Base-by-base conservation (phyloP, 1,140 invertebrate species). In the Trigoniulus corallinus region DNA sequence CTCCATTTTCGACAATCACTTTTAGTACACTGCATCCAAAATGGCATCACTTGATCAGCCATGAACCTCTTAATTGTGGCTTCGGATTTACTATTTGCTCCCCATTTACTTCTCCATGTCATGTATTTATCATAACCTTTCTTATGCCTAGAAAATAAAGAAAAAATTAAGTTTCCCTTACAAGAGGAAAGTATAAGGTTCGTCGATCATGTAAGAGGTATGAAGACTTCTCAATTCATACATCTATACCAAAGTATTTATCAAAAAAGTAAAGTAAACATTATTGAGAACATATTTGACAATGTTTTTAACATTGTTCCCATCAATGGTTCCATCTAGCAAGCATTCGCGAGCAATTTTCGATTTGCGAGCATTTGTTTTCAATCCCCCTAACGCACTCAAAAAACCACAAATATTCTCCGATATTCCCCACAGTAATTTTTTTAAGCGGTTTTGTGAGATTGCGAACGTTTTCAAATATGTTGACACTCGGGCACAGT, bases 81-180 rank as follows among this genome's bases (percentile, higher is more conserved):
- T 29, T 69, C 65, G 15, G 58, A 56, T 47, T 55, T 54, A 1
- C 60, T 60, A 50, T 65, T 59, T 1, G 55, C 49, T 18, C 59
- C 57, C 67, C 67, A 71, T 3, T 59, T 40, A 45, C 59, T 51
- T 54, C 63, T 66, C 69, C 69, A 71, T 4, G 56, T 47, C 13
- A 48, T 55, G 48, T 60, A 68, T 1, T 47, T 53, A 1, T 55
- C 51, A 53, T 68, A 64, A 2, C 68, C 65, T 47, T 53, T 54
- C 55, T 67, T 66, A 45, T 62, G 57, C 53, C 64, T 66, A 55
- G 1, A 48, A 27, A 7, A 49, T 24, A 23, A 46, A 45, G 1
- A 18, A 48, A 34, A 26, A 15, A 29, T 23, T 7, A 44, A 20
- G 7, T 44, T 44, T n/a, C n/a, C n/a, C n/a, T n/a, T n/a, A n/a